Base-by-base conservation (phyloP, 2,113 vertebrate species). In the Turdus rufiventris region DNA sequence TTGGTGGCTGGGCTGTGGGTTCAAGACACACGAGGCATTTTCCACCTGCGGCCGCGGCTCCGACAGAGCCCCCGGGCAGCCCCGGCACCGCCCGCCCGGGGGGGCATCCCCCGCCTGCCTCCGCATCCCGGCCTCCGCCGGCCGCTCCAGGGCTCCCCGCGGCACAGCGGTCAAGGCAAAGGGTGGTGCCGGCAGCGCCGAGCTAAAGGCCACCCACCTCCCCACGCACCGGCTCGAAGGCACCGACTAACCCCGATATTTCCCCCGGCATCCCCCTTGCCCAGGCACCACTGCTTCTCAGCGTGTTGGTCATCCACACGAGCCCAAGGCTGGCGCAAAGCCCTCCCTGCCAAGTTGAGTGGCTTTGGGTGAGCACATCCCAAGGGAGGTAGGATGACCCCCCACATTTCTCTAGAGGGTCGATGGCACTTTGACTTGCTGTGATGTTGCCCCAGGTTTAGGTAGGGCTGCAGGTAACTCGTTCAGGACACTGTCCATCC, bases 11-110 rank as follows among this genome's bases (percentile, higher is more conserved):
- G 92, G 96, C 91, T 93, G 96, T 72, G 91, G 96, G 97, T 97
- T 98, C 97, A 97, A 98, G 96, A 96, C 86, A 97, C 47, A 96
- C 54, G 72, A 95, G 86, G 67, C 91, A 89, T 97, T 98, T 98
- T 97, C 97, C 98, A 97, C 79, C 58, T 67, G 48, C 66, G n/a
- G 57, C 33, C 45, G 14, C 36, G 20, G 36, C 36, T 75, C 58
- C 58, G 66, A 36, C 75, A 50, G 58, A 80, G 58, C 23, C 36
- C 50, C 67, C 51, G 67, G 85, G 33, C 58, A 57, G 88, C 82
- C 66, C 72, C 92, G 90, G 57, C 80, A 50, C 43, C 66, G 38
- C 57, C 65, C 54, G 29, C 14, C 24, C 36, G 3, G 45, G 34
- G 34, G 33, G 18, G 14, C 63, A 50, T 28, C 83, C 36, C 19